Percentiles rank a stretch among this genome's conserved stretches.
These are phyloP conservation scores for Choloepus hoffmanni DNA, from an alignment of 2,113 vertebrate genomes.

Conservation along the genomic window DNA sequence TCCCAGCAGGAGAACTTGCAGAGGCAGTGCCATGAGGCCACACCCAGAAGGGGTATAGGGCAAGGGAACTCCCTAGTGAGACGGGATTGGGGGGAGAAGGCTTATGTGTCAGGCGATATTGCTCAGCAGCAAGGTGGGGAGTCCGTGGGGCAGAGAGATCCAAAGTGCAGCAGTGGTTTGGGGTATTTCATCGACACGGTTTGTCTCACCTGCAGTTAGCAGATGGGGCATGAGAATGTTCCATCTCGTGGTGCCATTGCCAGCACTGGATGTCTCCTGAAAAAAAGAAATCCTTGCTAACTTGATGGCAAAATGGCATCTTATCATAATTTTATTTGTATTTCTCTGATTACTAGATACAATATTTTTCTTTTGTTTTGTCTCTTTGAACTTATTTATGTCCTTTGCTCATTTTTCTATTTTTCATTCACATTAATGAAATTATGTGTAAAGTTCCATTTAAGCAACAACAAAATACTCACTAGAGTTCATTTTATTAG, in stretches of 20 bases:
- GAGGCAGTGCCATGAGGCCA: too few relatives aligned
- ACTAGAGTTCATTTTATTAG: slow-evolving; percentile 37
- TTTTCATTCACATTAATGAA: neutral
- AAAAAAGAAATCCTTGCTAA: slow-evolving; percentile 35
- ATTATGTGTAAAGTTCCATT: slow-evolving; percentile 29
- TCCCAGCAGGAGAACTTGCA: too few relatives aligned
- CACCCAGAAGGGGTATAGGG: too few relatives aligned
- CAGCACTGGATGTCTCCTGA: neutral
- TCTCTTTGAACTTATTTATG: neutral
- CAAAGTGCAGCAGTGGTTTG: too few relatives aligned
- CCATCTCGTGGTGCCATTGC: neutral
- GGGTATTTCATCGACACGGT: too few relatives aligned
- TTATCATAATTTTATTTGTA: slow-evolving; percentile 12
- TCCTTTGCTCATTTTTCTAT: neutral
- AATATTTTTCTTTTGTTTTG: neutral
- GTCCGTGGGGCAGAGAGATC: too few relatives aligned
- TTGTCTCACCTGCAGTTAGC: too few relatives aligned
- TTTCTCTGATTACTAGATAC: neutral
- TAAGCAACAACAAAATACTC: slow-evolving; percentile 37
- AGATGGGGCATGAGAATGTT: neutral
- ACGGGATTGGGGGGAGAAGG: too few relatives aligned
- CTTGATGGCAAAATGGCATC: neutral
- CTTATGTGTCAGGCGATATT: too few relatives aligned
- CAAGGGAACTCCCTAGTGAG: too few relatives aligned
- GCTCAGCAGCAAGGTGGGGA: too few relatives aligned